Evolutionary conservation across 2,888 invertebrate genomes (phyloP).

Genomic region (Cabera pusaria): DNA sequence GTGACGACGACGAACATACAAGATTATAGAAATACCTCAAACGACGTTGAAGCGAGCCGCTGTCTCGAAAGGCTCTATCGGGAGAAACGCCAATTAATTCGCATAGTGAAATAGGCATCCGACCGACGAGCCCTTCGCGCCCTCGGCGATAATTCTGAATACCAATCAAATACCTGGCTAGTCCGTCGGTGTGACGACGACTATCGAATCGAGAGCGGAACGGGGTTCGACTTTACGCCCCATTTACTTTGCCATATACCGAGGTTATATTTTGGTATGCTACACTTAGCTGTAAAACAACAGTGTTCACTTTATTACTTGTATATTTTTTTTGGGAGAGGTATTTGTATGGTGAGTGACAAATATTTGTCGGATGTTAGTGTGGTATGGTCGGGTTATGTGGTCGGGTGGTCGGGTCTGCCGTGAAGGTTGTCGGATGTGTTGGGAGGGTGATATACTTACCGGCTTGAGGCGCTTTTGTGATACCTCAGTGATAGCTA

Average conservation of each 20-base stretch:
- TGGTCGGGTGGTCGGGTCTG: constrained; percentile 20
- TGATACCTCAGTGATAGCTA: constrained; percentile 81
- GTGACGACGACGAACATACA: constrained; percentile 60
- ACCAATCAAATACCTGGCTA: constrained; percentile 82
- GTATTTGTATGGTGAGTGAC: constrained; percentile 29
- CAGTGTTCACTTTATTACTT: constrained; percentile 79
- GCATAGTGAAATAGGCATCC: constrained; percentile 34
- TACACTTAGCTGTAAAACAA: constrained; percentile 80
- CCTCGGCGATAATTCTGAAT: constrained; percentile 69
- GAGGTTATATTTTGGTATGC: constrained; percentile 78
- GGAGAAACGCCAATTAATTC: constrained; percentile 43
- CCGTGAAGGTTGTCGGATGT: constrained; percentile 15
- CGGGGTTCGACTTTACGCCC: constrained; percentile 65
- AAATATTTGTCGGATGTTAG: constrained; percentile 10
- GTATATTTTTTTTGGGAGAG: constrained; percentile 42
- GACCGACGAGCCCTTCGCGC: constrained; percentile 45
- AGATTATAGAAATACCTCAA: constrained; percentile 69
- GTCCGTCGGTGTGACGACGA: constrained; percentile 81
- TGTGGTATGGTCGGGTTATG: constrained; percentile 23
- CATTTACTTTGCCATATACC: constrained; percentile 75
- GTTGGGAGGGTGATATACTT: constrained; percentile 56
- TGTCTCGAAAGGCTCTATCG: constrained; percentile 46
- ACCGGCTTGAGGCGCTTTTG: constrained; percentile 75
- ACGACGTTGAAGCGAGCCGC: constrained; percentile 63
- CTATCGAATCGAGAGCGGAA: constrained; percentile 75